Base-by-base conservation (phyloP, 2,888 invertebrate species). In the Lepidocyrtinus sp. region DNA sequence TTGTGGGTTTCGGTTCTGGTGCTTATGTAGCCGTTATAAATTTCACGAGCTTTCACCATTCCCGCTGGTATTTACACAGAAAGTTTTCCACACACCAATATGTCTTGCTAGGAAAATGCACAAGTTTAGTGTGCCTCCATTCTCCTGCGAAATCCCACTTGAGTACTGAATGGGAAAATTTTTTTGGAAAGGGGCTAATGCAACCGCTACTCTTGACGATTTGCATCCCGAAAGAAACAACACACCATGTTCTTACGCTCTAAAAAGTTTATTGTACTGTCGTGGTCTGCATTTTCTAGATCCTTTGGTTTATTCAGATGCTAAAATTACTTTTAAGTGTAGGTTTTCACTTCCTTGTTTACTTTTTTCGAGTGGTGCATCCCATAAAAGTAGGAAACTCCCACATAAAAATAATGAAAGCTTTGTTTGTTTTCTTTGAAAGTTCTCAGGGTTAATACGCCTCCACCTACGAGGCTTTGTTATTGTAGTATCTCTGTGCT, bases 21-120 rank as follows among this genome's bases (percentile, higher is more conserved):
- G 50, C n/a, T 50, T n/a, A 22, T 27, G 71, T 71, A 45, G 22
- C 61, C 24, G 72, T 79, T 79, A 79, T 75, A 79, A 79, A 74
- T 75, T 80, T 75, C 62, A 19, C 21, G 22, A 59, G 70, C 79
- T 80, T 80, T 80, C 75, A 75, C 70, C 79, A 74, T 55, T 55
- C 73, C 79, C 79, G 65, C 74, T 75, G 70, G 70, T 80, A 80
- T 80, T 80, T 80, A 75, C 79, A 65, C 70, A 80, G 46, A 74
- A 69, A 24, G 12, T 67, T 67, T 64, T 27, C 64, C 64, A 64
- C 59, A 7, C 9, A 64, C 1, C 69, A 68, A 24, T 21, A 21
- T 67, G 24, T 24, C 24, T 64, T 64, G n/a, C 24, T 55, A n/a
- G 55, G 9, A 55, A 21, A 59, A 59, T 36, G 59, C 2, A 21